Evolutionary conservation across 2,113 vertebrate species (phyloP), one percentile per base, ranked within the genome.

Genomic region (Oenanthe oenanthe): DNA sequence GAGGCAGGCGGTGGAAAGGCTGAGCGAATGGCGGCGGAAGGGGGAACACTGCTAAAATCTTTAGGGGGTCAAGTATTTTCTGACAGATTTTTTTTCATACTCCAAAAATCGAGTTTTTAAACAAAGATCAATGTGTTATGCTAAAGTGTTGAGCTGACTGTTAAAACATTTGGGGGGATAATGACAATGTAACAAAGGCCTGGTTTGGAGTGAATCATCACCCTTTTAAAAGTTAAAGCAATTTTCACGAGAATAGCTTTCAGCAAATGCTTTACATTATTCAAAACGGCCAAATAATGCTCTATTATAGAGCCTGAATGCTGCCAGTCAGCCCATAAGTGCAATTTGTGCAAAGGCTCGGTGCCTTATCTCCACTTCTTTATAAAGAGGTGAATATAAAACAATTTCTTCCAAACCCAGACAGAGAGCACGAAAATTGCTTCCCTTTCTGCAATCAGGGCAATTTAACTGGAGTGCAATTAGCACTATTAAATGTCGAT

Each of bases 181-280:
- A 99, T 99, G 98, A 98, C 98, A 98, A 98, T 98, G 98, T 98
- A 99, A 99, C 98, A 99, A 99, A 99, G 98, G 98, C 98, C 98
- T 97, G 98, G 98, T 98, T 98, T 98, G 97, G 97, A 98, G 98
- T 98, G 98, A 98, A 99, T 98, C 98, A 98, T 98, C 98, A 98
- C 98, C 98, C 98, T 98, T 99, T 99, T 99, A 99, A 99, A 99
- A 99, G 99, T 99, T 99, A 99, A 99, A 99, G 99, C 99, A 99
- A 99, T 99, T 99, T 99, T 98, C 98, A 98, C 98, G 97, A 99
- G 98, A 99, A 99, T 98, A 98, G 98, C 98, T 98, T 98, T 98
- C 98, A 98, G 98, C 98, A 97, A 98, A 98, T 95, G 98, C 98
- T 98, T 98, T 98, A 99, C 98, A 99, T 99, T 99, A 99, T 99